A percentile compares a stretch with the other conserved stretches of the same genome.
Conservation (phyloP, 2,113 vertebrate genomes). For the Otocyon megalotis region DNA sequence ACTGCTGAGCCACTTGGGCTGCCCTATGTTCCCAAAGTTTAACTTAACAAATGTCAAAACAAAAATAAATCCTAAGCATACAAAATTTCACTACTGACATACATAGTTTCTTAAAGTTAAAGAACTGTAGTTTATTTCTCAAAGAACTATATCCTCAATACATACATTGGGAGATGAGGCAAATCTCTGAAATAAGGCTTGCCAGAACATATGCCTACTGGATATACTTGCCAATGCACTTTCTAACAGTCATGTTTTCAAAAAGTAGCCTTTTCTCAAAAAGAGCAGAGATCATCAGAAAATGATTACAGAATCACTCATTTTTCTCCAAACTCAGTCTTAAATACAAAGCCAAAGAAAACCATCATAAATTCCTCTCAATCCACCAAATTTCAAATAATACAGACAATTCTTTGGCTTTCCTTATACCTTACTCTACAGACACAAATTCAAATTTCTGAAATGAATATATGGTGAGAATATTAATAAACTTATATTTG, state of each 20-base stretch:
- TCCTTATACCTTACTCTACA: constrained; percentile 38
- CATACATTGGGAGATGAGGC: background rate
- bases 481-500: constrained; percentile 62
- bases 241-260: constrained; percentile 5
- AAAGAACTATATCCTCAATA: constrained; percentile 48
- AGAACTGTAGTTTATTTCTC: background rate
- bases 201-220: background rate
- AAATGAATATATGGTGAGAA: constrained; percentile 46
- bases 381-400: constrained; percentile 61
- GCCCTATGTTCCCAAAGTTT: background rate
- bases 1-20: too few species aligned
- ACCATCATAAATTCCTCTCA: constrained; percentile 66
- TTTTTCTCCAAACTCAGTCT: constrained; percentile 50
- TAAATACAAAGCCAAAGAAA: constrained; percentile 66
- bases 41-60: constrained; percentile 52
- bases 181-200: constrained; percentile 39
- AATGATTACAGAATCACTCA: constrained; percentile 40
- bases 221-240: background rate
- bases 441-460: constrained; percentile 52
- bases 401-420: constrained; percentile 50
- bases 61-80: constrained; percentile 21
- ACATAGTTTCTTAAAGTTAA: background rate
- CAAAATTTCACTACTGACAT: background rate
- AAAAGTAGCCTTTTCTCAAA: background rate
- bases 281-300: constrained; percentile 13